phyloP scores from a whole-genome alignment of 2,888 invertebrate genomes.

The Eilema caniola region DNA sequence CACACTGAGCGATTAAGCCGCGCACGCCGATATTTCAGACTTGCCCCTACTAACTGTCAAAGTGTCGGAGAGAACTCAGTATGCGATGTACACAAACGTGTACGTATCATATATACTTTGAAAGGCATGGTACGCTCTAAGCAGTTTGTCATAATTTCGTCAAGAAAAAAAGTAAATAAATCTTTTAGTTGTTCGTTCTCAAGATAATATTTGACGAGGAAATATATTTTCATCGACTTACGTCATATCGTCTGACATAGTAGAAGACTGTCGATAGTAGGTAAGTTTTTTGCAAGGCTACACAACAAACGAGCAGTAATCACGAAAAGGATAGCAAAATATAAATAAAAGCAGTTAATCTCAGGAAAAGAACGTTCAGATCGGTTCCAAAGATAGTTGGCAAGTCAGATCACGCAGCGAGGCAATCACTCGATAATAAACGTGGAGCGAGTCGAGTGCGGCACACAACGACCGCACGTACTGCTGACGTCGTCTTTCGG shows the following conservation, averaged over 20 bases:
- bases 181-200: slow-evolving; percentile 36
- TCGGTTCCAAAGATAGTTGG: slow-evolving; percentile 75
- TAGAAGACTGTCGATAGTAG: slow-evolving; percentile 22
- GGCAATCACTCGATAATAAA: slow-evolving; percentile 85
- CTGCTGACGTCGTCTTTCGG: slow-evolving; percentile 73
- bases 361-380: slow-evolving; percentile 67
- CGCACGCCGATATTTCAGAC: slow-evolving; percentile 86
- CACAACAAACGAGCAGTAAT: slow-evolving; percentile 42
- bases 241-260: slow-evolving; percentile 1
- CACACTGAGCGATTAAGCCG: slow-evolving; percentile 87
- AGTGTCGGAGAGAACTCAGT: slow-evolving; percentile 77
- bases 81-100: slow-evolving; percentile 53
- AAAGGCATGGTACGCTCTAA: slow-evolving; percentile 40
- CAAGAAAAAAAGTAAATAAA: slow-evolving; percentile 52
- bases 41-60: slow-evolving; percentile 86
- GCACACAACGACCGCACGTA: slow-evolving; percentile 73
- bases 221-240: slow-evolving; percentile 32
- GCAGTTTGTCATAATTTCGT: slow-evolving; percentile 62
- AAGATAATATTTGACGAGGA: slow-evolving; percentile 31
- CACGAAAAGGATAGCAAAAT: slow-evolving; percentile 63
- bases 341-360: slow-evolving; percentile 74
- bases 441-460: slow-evolving; percentile 76
- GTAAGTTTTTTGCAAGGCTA: slow-evolving; percentile 27
- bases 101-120: slow-evolving; percentile 47
- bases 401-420: slow-evolving; percentile 82